Evolutionary conservation across 2,113 vertebrate species (phyloP).

Genomic region (Sorex fumeus): DNA sequence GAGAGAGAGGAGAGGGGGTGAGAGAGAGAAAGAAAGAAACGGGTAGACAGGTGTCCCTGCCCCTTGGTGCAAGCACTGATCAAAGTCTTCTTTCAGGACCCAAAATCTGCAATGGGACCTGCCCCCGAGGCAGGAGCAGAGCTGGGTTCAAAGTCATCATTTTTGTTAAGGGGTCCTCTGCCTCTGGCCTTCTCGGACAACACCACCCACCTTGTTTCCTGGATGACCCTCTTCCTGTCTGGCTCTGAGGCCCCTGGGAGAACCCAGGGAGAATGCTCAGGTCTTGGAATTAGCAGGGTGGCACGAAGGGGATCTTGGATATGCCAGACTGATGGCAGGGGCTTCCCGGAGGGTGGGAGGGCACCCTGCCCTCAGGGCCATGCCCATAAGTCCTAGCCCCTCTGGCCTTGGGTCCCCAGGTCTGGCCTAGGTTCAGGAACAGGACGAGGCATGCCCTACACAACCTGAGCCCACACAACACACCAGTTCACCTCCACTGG

Average conservation of each 20-base stretch:
- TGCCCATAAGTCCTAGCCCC: not conserved
- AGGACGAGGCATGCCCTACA: not conserved
- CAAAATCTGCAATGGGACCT: not conserved
- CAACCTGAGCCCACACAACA: conserved; percentile 48
- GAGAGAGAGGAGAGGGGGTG: not conserved
- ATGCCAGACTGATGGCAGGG: not conserved
- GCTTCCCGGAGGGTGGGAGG: not conserved
- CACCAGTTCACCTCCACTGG: not conserved
- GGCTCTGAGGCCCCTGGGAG: not conserved
- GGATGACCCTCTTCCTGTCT: fast-evolving
- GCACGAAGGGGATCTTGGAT: not conserved
- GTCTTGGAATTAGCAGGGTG: conserved; percentile 55
- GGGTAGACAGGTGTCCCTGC: not conserved
- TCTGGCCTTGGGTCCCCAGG: not conserved
- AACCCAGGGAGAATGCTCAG: conserved; percentile 46
- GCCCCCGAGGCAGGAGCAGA: not conserved
- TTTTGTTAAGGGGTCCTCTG: not conserved
- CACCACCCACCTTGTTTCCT: not conserved
- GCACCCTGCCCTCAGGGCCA: not conserved
- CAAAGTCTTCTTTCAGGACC: conserved; percentile 38
- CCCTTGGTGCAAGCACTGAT: not conserved
- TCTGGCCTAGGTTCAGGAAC: not conserved
- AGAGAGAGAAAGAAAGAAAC: not conserved
- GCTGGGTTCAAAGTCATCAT: conserved; percentile 12
- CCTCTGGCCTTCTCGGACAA: not conserved